phyloP scores from a whole-genome alignment of 2,888 invertebrate genomes.

The Athalia cordata region DNA sequence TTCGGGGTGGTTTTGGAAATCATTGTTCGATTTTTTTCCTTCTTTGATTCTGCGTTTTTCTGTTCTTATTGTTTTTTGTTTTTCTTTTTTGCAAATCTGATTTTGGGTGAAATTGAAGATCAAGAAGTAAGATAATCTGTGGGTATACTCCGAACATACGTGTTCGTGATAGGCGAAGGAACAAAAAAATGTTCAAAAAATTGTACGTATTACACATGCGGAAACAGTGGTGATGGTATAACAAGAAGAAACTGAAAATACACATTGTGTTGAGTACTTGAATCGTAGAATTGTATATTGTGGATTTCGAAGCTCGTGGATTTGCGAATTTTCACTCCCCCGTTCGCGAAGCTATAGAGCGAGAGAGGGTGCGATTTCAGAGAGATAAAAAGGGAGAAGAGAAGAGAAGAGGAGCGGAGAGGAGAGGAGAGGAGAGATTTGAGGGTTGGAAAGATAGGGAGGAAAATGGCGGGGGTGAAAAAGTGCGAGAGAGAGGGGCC shows the following conservation, averaged over 20 bases:
- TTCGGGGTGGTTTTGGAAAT: too few species aligned
- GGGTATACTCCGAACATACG: too few species aligned
- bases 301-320: conserved; percentile 9
- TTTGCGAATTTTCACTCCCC: conserved; percentile 16
- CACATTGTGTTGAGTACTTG: background rate
- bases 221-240: background rate
- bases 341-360: conserved; percentile 5
- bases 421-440: background rate
- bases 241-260: background rate
- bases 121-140: too few species aligned
- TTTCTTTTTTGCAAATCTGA: too few species aligned
- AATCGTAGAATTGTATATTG: background rate
- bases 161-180: too few species aligned
- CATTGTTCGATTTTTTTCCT: too few species aligned
- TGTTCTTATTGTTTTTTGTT: too few species aligned
- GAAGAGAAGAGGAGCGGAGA: conserved; percentile 35
- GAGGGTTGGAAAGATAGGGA: background rate
- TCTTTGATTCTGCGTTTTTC: too few species aligned
- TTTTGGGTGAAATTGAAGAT: too few species aligned
- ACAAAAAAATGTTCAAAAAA: too few species aligned
- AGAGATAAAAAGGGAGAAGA: conserved; percentile 33
- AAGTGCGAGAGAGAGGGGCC: conserved; percentile 50
- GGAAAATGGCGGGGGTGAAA: conserved; percentile 42
- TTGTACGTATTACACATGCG: too few species aligned
- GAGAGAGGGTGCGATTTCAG: conserved; percentile 25